phyloP scores from a whole-genome alignment of 2,113 vertebrate species.

The Eclectus roratus region DNA sequence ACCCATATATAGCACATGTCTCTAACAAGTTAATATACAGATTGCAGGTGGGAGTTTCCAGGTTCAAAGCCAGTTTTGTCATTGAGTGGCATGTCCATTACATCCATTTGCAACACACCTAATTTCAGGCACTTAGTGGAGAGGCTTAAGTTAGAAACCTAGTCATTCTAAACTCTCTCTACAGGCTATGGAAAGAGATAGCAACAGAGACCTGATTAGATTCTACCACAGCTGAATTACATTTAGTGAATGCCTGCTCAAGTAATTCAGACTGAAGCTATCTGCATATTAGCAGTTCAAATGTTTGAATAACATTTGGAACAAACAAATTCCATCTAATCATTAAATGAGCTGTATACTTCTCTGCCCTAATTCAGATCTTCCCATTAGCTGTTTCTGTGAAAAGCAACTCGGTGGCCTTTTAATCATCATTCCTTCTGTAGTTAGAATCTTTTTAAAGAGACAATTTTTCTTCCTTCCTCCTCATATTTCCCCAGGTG shows the following conservation, averaged over 20 bases:
- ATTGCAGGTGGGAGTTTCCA: constrained; percentile 29
- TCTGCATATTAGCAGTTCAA: neutral
- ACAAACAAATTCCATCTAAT: constrained; percentile 1
- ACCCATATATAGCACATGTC: neutral
- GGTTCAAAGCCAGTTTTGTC: neutral
- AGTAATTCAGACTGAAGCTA: neutral
- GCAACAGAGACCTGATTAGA: neutral
- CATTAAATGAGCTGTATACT: neutral
- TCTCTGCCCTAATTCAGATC: neutral
- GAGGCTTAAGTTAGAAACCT: neutral
- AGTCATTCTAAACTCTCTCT: neutral
- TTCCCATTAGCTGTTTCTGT: neutral
- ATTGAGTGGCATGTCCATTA: neutral
- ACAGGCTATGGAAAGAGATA: neutral
- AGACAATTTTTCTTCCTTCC: neutral
- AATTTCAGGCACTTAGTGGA: constrained; percentile 1
- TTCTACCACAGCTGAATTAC: neutral
- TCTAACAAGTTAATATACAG: neutral
- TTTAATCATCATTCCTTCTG: neutral
- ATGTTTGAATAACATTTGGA: neutral
- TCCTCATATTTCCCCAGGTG: neutral
- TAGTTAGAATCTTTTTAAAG: neutral
- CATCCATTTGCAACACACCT: neutral
- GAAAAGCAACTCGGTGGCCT: neutral
- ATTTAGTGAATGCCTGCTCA: neutral